Conservation (phyloP, 1,140 invertebrate genomes). For the Trachymyrmex septentrionalis region DNA sequence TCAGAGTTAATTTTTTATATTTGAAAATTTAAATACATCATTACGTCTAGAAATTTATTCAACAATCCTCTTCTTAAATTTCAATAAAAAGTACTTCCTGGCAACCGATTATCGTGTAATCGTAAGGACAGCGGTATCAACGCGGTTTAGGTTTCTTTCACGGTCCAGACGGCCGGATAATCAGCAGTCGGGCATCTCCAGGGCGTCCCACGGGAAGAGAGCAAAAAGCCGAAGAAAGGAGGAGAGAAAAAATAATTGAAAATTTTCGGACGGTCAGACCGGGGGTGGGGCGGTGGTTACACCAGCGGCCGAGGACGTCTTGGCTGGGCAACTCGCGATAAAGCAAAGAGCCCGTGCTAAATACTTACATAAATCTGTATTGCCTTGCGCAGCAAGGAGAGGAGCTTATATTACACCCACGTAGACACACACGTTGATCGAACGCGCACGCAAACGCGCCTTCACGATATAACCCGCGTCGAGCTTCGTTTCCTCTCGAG, state of each 20-base stretch:
- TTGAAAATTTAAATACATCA: neutral
- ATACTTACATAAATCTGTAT: conserved; percentile 88
- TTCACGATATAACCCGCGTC: conserved; percentile 49
- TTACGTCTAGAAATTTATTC: neutral
- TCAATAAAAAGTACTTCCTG: neutral
- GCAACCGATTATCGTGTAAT: conserved; percentile 35
- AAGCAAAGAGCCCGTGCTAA: conserved; percentile 86
- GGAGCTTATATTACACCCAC: conserved; percentile 75
- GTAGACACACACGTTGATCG: conserved; percentile 20
- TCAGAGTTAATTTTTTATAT: neutral
- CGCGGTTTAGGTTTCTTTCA: conserved; percentile 43
- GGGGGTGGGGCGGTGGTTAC: neutral
- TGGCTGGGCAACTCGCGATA: conserved; percentile 85
- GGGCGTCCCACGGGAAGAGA: conserved; percentile 36
- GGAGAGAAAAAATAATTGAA: conserved; percentile 75
- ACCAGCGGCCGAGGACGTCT: conserved; percentile 69
- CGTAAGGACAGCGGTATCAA: conserved; percentile 32
- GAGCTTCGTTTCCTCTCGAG: conserved; percentile 16
- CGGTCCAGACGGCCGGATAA: conserved; percentile 63
- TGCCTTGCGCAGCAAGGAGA: conserved; percentile 81
- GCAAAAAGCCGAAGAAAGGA: neutral
- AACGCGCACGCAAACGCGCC: conserved; percentile 20
- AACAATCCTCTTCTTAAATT: neutral
- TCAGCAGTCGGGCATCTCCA: conserved; percentile 54
- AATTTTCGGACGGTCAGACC: conserved; percentile 76